Evolutionary conservation across 2,113 vertebrate genomes (phyloP).

Genomic region (Lichenostomus cassidix): DNA sequence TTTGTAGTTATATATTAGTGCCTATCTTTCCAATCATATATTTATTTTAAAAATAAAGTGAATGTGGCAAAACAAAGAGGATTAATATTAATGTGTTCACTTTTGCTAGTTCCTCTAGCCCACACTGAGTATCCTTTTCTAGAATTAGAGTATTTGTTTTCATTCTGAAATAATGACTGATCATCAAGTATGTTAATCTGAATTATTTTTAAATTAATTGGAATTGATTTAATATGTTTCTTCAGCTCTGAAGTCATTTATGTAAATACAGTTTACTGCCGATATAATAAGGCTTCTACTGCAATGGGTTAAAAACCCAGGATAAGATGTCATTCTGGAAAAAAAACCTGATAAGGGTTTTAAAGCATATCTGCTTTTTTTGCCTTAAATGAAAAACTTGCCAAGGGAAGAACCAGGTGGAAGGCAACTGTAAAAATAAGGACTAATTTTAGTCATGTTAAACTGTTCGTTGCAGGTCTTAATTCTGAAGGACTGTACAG

Average conservation of each 20-base stretch:
- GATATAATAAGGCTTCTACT: not conserved
- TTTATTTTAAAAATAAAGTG: not conserved
- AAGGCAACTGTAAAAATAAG: not conserved
- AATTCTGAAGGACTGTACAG: slow-evolving; percentile 97
- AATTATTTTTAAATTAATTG: slow-evolving; percentile 39
- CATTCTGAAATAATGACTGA: not conserved
- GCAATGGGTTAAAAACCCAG: slow-evolving; percentile 21
- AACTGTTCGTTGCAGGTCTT: slow-evolving; percentile 80
- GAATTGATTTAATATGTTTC: slow-evolving; percentile 43
- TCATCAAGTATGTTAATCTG: not conserved
- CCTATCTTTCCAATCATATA: not conserved
- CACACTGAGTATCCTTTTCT: not conserved
- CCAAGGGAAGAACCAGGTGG: not conserved
- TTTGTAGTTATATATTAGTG: not conserved
- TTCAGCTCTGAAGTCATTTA: slow-evolving; percentile 37
- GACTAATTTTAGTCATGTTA: not conserved
- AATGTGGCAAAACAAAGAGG: not conserved
- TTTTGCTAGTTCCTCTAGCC: not conserved
- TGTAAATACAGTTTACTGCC: not conserved
- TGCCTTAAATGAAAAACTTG: not conserved
- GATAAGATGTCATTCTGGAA: slow-evolving; percentile 32
- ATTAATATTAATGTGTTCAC: not conserved
- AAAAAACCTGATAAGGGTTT: slow-evolving; percentile 18
- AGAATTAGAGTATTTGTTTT: not conserved
- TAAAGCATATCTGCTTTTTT: not conserved